Conservation (phyloP, 1,140 invertebrate genomes). For the Druon quercuslanigerum region DNA sequence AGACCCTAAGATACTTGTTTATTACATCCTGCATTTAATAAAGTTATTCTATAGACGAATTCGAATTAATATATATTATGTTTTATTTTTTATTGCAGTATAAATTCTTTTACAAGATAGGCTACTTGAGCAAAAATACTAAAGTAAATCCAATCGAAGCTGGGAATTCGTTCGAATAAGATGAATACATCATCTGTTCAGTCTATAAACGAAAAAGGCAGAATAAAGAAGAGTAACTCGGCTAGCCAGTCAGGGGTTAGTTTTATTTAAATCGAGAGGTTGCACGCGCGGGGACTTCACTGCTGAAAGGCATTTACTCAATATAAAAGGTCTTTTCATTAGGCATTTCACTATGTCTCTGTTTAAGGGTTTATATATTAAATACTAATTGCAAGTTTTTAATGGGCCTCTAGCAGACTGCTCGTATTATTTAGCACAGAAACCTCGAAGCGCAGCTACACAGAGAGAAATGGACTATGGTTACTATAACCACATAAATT, state of each 20-base stretch:
- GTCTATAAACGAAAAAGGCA: slow-evolving; percentile 34
- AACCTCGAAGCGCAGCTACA: slow-evolving; percentile 44
- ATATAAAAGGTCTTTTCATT: slow-evolving; percentile 73
- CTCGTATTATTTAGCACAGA: slow-evolving; percentile 50
- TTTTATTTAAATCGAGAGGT: slow-evolving; percentile 65
- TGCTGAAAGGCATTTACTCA: slow-evolving; percentile 73
- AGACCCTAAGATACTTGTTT: too few species aligned
- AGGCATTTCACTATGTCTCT: slow-evolving; percentile 66
- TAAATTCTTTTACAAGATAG: neutral
- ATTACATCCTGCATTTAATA: too few species aligned
- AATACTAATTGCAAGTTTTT: slow-evolving; percentile 75
- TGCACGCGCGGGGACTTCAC: slow-evolving; percentile 49
- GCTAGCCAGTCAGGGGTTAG: slow-evolving; percentile 70
- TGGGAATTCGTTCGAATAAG: neutral
- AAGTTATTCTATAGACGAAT: too few species aligned
- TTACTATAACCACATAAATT: too few species aligned
- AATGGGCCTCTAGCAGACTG: slow-evolving; percentile 62
- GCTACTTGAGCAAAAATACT: neutral
- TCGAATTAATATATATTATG: too few species aligned
- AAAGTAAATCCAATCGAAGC: neutral
- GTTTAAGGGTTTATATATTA: slow-evolving; percentile 70
- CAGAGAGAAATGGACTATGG: too few species aligned
- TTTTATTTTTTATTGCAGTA: too few species aligned
- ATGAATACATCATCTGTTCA: neutral
- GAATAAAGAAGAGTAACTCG: slow-evolving; percentile 33